Evolutionary conservation across 2,797 vertebrate species (phyloP), one percentile per base, ranked within the genome.

Genomic region (Chelon labrosus): DNA sequence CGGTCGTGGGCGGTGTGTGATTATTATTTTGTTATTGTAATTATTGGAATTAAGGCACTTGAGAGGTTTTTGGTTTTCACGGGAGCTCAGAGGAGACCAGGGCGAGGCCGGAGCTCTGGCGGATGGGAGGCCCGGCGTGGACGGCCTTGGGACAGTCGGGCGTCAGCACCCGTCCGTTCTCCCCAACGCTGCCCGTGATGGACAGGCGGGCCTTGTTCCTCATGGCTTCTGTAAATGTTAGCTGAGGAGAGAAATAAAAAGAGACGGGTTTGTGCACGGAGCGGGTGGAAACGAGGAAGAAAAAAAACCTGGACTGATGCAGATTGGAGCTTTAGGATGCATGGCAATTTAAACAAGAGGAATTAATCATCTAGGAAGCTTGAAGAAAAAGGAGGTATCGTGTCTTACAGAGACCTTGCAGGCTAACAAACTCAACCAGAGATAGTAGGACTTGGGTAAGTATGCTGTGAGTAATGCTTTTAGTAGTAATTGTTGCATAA

Each of bases 161-260:
- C 72, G 97, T 98, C 94, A 99, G 86, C 50, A 99, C 97, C 0
- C 98, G 97, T 72, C 98, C 98, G 0, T 99, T 99, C 84, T 99
- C 98, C 82, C 98, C 98, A 51, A 99, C 96, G 11, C 98, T 99
- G 91, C 98, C 98, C 1, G 98, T 99, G 95, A 99, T 99, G 89
- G 98, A 99, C 94, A 99, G 92, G 85, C 98, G 96, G 80, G 98
- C 98, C 96, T 99, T 99, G 95, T 99, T 98, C 96, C 98, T 96
- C 98, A 99, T 99, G 95, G 98, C 98, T 96, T 99, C 98, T 83
- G 98, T 98, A 94, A 99, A 99, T 79, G 98, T 98, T 84, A 99
- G 95, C 97, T 99, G 89, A 37, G 85, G 90, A 85, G 19, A 73
- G 65, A 85, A 77, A 89, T 5, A 67, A 27, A 31, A 7, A 80